A percentile compares a stretch with the other conserved stretches of the same genome.
Evolutionary conservation across 2,888 invertebrate species (phyloP).

Genomic region (Adelphocoris suturalis): DNA sequence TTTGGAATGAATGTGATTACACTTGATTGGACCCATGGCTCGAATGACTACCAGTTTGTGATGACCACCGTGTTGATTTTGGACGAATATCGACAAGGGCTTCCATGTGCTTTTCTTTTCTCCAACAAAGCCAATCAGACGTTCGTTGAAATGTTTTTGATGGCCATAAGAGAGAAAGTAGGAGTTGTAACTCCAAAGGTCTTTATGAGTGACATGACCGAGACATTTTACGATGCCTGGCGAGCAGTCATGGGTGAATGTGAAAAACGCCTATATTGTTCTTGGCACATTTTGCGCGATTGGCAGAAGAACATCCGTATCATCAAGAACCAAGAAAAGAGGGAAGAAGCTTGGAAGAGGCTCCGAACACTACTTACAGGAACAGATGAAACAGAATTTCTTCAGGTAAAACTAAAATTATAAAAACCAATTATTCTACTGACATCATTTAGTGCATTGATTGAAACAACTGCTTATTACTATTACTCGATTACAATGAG

Average conservation of each 20-base stretch:
- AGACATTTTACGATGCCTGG: conserved; percentile 76
- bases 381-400: background rate
- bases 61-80: background rate
- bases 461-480: too few relatives aligned
- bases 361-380: background rate
- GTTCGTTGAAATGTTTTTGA: background rate
- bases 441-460: conserved; percentile 68
- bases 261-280: conserved; percentile 74
- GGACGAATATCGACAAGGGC: conserved; percentile 9
- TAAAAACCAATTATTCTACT: conserved; percentile 72
- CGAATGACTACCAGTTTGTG: background rate
- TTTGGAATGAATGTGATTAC: background rate
- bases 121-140: background rate
- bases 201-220: conserved; percentile 76
- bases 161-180: background rate
- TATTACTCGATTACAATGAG: too few relatives aligned
- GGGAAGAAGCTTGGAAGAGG: background rate
- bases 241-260: conserved; percentile 73
- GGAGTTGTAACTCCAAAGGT: conserved; percentile 65
- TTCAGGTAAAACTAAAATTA: background rate
- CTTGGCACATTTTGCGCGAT: conserved; percentile 76
- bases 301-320: conserved; percentile 75
- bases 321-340: conserved; percentile 54
- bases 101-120: conserved; percentile 22
- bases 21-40: background rate